Percentiles rank a stretch among this genome's conserved stretches.
Evolutionary conservation across 1,140 invertebrate species (phyloP).

Genomic region (Dolichoris vasculosae): DNA sequence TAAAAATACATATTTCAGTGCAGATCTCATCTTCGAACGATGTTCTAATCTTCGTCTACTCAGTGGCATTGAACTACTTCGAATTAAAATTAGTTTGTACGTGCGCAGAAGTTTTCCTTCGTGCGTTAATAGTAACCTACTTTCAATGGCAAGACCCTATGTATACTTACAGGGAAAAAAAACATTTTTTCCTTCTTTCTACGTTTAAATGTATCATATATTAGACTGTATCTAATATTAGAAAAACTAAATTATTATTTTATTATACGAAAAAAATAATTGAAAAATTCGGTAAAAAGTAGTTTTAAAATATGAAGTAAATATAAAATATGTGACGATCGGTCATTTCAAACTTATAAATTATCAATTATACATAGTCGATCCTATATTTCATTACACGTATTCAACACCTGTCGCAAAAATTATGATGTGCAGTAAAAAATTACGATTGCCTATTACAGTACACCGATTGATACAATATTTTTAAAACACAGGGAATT

Average conservation of each 20-base stretch:
- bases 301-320: background rate
- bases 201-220: too few relatives aligned
- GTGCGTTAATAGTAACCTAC: constrained; percentile 26
- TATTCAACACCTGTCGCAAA: background rate
- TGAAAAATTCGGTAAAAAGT: background rate
- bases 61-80: constrained; percentile 43
- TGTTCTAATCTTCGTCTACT: constrained; percentile 23
- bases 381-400: background rate
- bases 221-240: too few relatives aligned
- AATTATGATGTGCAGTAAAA: background rate
- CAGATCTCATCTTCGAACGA: constrained; percentile 13
- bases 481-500: background rate
- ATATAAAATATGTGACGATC: background rate
- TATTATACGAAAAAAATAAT: background rate
- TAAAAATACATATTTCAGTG: constrained; percentile 8
- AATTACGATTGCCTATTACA: background rate
- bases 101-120: constrained; percentile 38
- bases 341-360: background rate
- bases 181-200: background rate
- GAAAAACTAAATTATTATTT: too few relatives aligned
- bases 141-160: constrained; percentile 13
- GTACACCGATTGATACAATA: background rate
- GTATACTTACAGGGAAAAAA: background rate
- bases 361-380: background rate
- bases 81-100: constrained; percentile 47